Conservation (phyloP, 2,888 invertebrate species). For the Apoda limacodes region DNA sequence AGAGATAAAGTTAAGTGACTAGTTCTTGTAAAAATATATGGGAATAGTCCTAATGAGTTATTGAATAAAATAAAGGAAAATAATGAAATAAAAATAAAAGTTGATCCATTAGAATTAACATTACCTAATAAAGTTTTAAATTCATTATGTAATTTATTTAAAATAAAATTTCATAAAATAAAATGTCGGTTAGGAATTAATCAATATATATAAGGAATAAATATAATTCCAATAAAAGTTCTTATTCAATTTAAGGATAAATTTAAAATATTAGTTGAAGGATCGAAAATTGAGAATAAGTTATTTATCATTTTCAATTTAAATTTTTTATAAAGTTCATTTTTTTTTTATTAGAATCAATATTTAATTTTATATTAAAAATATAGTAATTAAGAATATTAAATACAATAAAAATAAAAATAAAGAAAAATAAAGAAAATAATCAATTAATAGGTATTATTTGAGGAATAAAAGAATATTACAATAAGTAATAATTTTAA, state of each 20-base stretch:
- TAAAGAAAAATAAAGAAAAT: slow-evolving; percentile 55
- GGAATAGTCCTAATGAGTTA: slow-evolving; percentile 77
- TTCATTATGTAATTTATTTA: slow-evolving; percentile 61
- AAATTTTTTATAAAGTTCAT: slow-evolving; percentile 30
- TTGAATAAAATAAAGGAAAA: slow-evolving; percentile 73
- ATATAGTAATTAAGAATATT: slow-evolving; percentile 65
- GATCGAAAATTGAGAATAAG: slow-evolving; percentile 77
- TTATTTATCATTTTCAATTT: slow-evolving; percentile 75
- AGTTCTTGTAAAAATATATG: slow-evolving; percentile 78
- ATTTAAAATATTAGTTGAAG: slow-evolving; percentile 60
- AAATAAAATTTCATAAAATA: slow-evolving; percentile 59
- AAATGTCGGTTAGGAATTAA: slow-evolving; percentile 62
- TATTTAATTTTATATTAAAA: slow-evolving; percentile 32
- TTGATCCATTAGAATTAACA: slow-evolving; percentile 53
- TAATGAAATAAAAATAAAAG: slow-evolving; percentile 68
- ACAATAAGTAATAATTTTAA: slow-evolving; percentile 69
- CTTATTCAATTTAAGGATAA: slow-evolving; percentile 72
- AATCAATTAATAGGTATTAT: slow-evolving; percentile 73
- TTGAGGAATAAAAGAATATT: slow-evolving; percentile 77
- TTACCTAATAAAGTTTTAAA: slow-evolving; percentile 67
- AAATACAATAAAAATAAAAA: no score
- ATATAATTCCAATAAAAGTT: slow-evolving; percentile 56
- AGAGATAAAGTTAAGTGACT: slow-evolving; percentile 73
- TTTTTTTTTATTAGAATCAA: slow-evolving; percentile 30
- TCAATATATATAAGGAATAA: slow-evolving; percentile 67